These are phyloP conservation scores for Thaumetopoea pityocampa DNA, from an alignment of 1,140 invertebrate genomes.

Conservation along the genomic window DNA sequence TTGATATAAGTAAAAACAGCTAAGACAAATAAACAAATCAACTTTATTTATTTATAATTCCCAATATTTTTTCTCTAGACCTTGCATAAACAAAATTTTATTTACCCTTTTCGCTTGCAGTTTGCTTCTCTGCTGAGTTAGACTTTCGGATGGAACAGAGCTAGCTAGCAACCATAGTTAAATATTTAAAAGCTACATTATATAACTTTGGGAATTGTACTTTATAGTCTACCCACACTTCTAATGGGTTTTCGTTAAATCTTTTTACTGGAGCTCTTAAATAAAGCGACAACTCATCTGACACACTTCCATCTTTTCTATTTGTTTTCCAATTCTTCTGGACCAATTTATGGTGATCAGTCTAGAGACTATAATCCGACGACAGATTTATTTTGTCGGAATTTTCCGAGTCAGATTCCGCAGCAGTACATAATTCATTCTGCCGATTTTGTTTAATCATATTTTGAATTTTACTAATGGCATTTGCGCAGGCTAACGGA, in stretches of 20 bases:
- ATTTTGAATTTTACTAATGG: slow-evolving; percentile 19
- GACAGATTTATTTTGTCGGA: slow-evolving; percentile 18
- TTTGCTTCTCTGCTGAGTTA: slow-evolving; percentile 24
- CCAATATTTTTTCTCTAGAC: slow-evolving; percentile 20
- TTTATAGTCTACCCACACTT: slow-evolving; percentile 49
- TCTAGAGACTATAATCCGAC: slow-evolving; percentile 21
- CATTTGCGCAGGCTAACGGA: slow-evolving; percentile 8
- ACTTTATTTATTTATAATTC: no score
- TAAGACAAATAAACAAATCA: no score
- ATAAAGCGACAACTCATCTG: slow-evolving; percentile 34
- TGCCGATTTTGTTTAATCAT: slow-evolving; percentile 11
- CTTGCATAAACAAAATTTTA: slow-evolving; percentile 30
- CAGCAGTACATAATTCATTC: slow-evolving; percentile 3
- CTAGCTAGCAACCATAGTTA: slow-evolving; percentile 30
- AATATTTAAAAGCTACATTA: slow-evolving; percentile 38
- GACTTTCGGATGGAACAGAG: slow-evolving; percentile 27
- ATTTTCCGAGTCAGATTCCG: slow-evolving; percentile 17
- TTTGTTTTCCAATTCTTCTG: slow-evolving; percentile 20
- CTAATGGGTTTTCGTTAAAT: slow-evolving; percentile 42
- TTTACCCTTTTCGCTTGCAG: slow-evolving; percentile 23
- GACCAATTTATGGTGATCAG: slow-evolving; percentile 24
- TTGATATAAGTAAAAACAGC: no score
- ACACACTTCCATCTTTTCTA: slow-evolving; percentile 25
- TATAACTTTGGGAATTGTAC: slow-evolving; percentile 38
- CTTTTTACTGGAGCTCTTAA: slow-evolving; percentile 28